Percentiles rank a stretch among this genome's conserved stretches.
phyloP scores from a whole-genome alignment of 2,888 invertebrate genomes.

The Ethmia dodecea region DNA sequence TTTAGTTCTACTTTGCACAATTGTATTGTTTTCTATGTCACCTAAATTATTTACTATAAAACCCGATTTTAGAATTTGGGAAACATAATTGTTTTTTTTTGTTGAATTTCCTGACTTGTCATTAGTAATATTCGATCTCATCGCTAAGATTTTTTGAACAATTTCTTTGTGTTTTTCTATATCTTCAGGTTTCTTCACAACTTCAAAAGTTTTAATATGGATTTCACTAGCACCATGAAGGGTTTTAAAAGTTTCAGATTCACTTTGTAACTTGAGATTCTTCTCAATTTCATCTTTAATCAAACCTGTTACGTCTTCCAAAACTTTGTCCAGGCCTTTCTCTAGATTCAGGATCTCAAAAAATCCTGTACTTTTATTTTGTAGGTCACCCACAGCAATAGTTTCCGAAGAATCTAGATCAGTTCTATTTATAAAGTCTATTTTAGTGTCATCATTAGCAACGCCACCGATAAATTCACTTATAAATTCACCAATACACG shows the following conservation, averaged over 20 bases:
- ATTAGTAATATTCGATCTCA: too few species aligned
- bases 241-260: slow-evolving; percentile 23
- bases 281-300: slow-evolving; percentile 34
- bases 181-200: too few species aligned
- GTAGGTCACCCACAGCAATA: background rate
- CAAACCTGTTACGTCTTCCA: slow-evolving; percentile 34
- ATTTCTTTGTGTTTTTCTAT: too few species aligned
- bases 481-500: slow-evolving; percentile 37
- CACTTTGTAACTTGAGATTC: slow-evolving; percentile 19
- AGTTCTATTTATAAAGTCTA: slow-evolving; percentile 20
- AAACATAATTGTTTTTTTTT: too few species aligned
- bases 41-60: too few species aligned
- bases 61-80: too few species aligned
- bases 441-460: slow-evolving; percentile 22
- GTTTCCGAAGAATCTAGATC: slow-evolving; percentile 1
- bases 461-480: slow-evolving; percentile 33
- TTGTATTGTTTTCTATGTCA: too few species aligned
- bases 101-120: too few species aligned
- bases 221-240: too few species aligned
- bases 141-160: too few species aligned
- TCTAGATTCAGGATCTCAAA: slow-evolving; percentile 17
- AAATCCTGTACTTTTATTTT: slow-evolving; percentile 5
- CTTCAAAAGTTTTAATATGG: too few species aligned
- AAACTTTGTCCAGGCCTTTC: slow-evolving; percentile 29
- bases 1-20: too few species aligned